These are phyloP conservation scores for Lampris incognitus DNA, from an alignment of 2,113 vertebrate species.

Conservation along the genomic window DNA sequence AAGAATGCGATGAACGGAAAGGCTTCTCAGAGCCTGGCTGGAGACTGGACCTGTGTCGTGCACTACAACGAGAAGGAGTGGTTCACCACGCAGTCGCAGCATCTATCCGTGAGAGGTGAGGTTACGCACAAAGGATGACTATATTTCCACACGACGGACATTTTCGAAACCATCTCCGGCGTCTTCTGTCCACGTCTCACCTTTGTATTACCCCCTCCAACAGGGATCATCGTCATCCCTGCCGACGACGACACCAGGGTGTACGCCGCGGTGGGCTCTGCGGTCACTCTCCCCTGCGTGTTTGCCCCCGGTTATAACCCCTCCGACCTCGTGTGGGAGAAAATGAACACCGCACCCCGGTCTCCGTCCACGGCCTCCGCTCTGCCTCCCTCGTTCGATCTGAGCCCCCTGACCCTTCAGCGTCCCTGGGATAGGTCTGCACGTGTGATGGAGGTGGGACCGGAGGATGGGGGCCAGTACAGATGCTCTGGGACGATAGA, in stretches of 20 bases:
- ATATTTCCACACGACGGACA: too few species aligned
- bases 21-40: slow-evolving; percentile 38
- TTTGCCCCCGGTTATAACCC: slow-evolving; percentile 58
- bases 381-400: slow-evolving; percentile 29
- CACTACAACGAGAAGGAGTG: background rate
- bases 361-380: background rate
- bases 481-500: slow-evolving; percentile 61
- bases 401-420: background rate
- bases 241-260: slow-evolving; percentile 40
- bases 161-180: background rate
- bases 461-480: slow-evolving; percentile 72
- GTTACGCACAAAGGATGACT: background rate
- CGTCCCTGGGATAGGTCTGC: slow-evolving; percentile 55
- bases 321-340: slow-evolving; percentile 56
- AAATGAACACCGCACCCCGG: background rate
- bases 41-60: slow-evolving; percentile 76
- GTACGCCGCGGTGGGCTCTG: slow-evolving; percentile 74
- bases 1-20: background rate
- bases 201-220: background rate
- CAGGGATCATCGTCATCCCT: slow-evolving; percentile 79
- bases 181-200: background rate
- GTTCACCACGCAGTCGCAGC: slow-evolving; percentile 30
- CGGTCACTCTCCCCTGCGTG: slow-evolving; percentile 74
- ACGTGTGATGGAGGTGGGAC: slow-evolving; percentile 54
- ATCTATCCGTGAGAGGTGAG: slow-evolving; percentile 75